Evolutionary conservation across 1,140 invertebrate species (phyloP).

Genomic region (Papilio aristodemus): DNA sequence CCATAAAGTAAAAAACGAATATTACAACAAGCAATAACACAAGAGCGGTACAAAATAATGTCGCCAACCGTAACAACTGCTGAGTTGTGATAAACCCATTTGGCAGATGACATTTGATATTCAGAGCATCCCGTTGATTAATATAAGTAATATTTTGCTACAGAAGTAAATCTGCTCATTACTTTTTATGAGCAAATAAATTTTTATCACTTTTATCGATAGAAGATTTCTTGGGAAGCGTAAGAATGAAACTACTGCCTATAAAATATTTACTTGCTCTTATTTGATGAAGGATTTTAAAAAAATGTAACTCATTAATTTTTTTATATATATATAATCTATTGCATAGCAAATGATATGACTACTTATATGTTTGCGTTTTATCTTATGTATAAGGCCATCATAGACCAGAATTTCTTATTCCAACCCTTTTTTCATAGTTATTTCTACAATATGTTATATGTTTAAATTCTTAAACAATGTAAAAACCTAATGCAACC

Average conservation of each 20-base stretch:
- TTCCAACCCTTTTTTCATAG: no score
- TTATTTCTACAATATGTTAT: no score
- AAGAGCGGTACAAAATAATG: not conserved
- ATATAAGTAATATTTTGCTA: constrained; percentile 30
- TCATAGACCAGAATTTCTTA: no score
- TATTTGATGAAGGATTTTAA: no score
- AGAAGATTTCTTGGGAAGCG: constrained; percentile 4
- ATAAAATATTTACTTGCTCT: constrained; percentile 21
- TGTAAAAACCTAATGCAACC: no score
- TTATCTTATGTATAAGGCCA: no score
- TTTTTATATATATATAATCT: no score
- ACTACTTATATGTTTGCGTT: no score
- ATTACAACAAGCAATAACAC: not conserved
- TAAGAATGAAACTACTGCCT: constrained; percentile 8
- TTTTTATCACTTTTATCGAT: constrained; percentile 16
- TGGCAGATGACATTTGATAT: constrained; percentile 30
- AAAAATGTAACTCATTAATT: no score
- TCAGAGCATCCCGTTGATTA: constrained; percentile 29
- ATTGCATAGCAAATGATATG: no score
- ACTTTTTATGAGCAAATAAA: constrained; percentile 28
- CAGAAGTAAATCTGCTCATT: constrained; percentile 31
- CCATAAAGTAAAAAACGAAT: not conserved
- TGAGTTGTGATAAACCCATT: constrained; percentile 24
- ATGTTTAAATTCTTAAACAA: no score
- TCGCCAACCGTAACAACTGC: not conserved